phyloP scores from a whole-genome alignment of 2,113 vertebrate genomes.

The Salvelinus alpinus region DNA sequence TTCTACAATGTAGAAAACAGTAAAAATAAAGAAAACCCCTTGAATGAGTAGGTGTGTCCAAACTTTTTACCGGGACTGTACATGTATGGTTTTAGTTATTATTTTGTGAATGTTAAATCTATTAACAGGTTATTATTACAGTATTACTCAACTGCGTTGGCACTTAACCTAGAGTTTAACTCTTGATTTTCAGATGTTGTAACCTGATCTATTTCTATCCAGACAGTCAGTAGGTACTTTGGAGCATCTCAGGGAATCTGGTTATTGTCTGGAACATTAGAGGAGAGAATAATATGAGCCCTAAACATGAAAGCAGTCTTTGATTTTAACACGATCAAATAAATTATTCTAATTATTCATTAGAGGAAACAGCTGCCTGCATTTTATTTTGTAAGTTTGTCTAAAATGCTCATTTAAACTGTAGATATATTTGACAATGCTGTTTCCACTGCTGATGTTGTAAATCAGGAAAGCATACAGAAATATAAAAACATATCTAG shows the following conservation, averaged over 20 bases:
- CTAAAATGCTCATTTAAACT: too few species aligned
- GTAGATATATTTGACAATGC: background rate
- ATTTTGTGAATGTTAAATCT: too few species aligned
- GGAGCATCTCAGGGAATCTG: background rate
- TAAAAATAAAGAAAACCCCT: too few species aligned
- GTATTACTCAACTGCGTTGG: too few species aligned
- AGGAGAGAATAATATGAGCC: background rate
- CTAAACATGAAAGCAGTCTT: background rate
- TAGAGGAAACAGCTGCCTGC: too few species aligned
- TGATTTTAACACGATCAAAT: background rate
- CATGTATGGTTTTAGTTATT: background rate
- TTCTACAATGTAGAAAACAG: too few species aligned
- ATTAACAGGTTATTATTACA: too few species aligned
- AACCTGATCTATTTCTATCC: background rate
- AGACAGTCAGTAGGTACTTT: background rate
- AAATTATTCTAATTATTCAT: background rate
- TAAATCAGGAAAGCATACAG: too few species aligned
- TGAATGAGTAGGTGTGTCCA: too few species aligned
- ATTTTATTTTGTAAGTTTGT: too few species aligned
- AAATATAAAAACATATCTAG: background rate
- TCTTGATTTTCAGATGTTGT: conserved; percentile 1
- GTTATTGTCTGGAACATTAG: background rate
- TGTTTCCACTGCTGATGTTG: too few species aligned
- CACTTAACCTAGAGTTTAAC: background rate
- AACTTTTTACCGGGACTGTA: too few species aligned